Conservation (phyloP, 2,113 vertebrate genomes). For the Oreocharis arfaki region DNA sequence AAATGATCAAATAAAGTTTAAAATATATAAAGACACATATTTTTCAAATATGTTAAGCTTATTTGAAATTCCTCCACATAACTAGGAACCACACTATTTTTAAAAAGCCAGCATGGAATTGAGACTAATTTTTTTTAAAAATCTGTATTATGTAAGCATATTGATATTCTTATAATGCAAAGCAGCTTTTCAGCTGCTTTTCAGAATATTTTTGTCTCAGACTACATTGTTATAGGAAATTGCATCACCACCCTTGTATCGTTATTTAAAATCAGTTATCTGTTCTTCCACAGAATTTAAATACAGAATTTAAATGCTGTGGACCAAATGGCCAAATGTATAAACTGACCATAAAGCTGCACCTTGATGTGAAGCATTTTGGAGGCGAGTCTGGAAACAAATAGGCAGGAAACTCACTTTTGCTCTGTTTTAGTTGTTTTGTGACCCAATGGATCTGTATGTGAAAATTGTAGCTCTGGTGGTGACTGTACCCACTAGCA, state of each 20-base stretch:
- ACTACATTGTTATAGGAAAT: neutral
- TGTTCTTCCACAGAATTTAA: neutral
- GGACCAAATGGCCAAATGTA: fast-evolving
- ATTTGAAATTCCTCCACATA: neutral
- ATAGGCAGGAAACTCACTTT: neutral
- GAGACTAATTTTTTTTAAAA: neutral
- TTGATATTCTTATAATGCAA: neutral
- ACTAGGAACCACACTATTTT: neutral
- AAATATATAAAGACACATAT: neutral
- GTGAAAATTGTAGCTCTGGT: neutral
- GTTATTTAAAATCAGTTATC: neutral
- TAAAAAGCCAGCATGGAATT: neutral
- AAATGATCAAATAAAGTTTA: neutral
- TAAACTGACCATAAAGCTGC: neutral
- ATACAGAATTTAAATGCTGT: neutral
- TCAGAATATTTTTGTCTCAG: neutral
- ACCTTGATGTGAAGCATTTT: neutral
- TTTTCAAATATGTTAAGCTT: neutral
- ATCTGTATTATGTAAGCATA: neutral
- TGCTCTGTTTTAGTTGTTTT: neutral
- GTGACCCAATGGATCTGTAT: neutral
- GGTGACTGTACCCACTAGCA: neutral
- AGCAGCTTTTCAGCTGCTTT: neutral
- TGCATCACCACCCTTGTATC: neutral
- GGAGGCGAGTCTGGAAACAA: neutral